Percentiles rank a stretch among this genome's conserved stretches.
Conservation (phyloP, 2,888 invertebrate species). For the Rosalia funebris region DNA sequence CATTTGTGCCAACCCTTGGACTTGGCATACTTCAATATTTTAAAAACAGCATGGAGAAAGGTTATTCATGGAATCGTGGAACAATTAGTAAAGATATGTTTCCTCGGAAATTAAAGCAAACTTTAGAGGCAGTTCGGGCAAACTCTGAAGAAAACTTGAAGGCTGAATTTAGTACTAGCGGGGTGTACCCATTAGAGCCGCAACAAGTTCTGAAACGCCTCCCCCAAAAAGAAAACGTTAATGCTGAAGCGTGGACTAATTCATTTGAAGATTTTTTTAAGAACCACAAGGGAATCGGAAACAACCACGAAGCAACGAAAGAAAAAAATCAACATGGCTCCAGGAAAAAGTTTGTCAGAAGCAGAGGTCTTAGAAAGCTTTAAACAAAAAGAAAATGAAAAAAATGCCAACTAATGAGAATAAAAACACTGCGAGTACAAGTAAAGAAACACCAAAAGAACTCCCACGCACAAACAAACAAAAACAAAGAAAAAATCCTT, state of each 20-base stretch:
- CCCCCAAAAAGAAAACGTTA: slow-evolving; percentile 5
- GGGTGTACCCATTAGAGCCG: too few relatives aligned
- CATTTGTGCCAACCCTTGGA: slow-evolving; percentile 17
- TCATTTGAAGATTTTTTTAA: slow-evolving; percentile 14
- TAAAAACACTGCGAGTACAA: slow-evolving; percentile 6
- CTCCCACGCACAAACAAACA: neutral
- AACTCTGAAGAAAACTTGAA: neutral
- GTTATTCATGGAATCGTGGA: neutral
- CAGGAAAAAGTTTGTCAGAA: slow-evolving; percentile 15
- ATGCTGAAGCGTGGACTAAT: slow-evolving; percentile 1
- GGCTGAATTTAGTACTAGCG: neutral
- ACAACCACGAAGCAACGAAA: slow-evolving; percentile 5
- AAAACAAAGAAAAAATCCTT: slow-evolving; percentile 6
- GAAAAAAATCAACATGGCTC: slow-evolving; percentile 5
- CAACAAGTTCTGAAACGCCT: slow-evolving; percentile 6
- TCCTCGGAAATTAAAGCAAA: neutral
- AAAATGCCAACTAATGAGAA: slow-evolving; percentile 11
- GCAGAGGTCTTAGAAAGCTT: slow-evolving; percentile 15
- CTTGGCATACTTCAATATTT: slow-evolving; percentile 9
- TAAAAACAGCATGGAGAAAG: slow-evolving; percentile 16
- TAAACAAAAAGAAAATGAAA: slow-evolving; percentile 15
- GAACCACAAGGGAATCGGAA: slow-evolving; percentile 10
- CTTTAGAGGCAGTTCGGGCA: neutral
- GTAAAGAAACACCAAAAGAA: neutral
- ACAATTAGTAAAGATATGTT: neutral